phyloP scores from a whole-genome alignment of 2,888 invertebrate genomes.

The Salpingus planirostris region DNA sequence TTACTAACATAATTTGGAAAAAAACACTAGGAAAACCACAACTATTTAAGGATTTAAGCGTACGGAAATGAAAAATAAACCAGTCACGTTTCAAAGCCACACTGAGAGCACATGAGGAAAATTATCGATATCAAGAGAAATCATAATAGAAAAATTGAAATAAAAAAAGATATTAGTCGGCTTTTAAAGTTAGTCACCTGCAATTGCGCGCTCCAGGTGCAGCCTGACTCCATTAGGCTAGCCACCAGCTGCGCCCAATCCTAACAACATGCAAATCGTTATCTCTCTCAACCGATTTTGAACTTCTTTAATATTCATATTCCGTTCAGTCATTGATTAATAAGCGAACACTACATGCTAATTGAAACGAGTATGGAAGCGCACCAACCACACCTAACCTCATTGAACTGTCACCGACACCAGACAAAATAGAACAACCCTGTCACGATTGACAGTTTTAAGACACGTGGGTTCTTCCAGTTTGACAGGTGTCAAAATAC shows the following conservation, averaged over 20 bases:
- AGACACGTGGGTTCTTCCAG: too few species aligned
- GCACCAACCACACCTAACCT: too few species aligned
- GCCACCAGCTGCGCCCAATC: slow-evolving; percentile 82
- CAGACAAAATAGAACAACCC: too few species aligned
- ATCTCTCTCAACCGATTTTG: slow-evolving; percentile 4
- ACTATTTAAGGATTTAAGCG: too few species aligned
- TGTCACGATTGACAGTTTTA: too few species aligned
- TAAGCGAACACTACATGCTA: slow-evolving; percentile 1
- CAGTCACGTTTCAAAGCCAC: too few species aligned
- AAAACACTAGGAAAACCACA: too few species aligned
- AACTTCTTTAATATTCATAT: not conserved
- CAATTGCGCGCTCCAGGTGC: slow-evolving; percentile 71
- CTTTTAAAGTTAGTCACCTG: slow-evolving; percentile 56
- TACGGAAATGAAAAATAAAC: too few species aligned
- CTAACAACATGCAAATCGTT: slow-evolving; percentile 43
- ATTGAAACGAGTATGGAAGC: not conserved
- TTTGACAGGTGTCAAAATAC: too few species aligned
- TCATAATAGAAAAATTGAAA: slow-evolving; percentile 11
- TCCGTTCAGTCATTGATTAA: not conserved
- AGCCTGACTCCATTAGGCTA: slow-evolving; percentile 76
- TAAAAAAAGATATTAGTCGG: slow-evolving; percentile 18
- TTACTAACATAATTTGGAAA: too few species aligned
- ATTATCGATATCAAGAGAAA: slow-evolving; percentile 2
- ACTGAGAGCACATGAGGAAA: slow-evolving; percentile 8
- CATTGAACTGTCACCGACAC: too few species aligned